Conservation (phyloP, 2,797 vertebrate species). For the Vespertilio murinus region DNA sequence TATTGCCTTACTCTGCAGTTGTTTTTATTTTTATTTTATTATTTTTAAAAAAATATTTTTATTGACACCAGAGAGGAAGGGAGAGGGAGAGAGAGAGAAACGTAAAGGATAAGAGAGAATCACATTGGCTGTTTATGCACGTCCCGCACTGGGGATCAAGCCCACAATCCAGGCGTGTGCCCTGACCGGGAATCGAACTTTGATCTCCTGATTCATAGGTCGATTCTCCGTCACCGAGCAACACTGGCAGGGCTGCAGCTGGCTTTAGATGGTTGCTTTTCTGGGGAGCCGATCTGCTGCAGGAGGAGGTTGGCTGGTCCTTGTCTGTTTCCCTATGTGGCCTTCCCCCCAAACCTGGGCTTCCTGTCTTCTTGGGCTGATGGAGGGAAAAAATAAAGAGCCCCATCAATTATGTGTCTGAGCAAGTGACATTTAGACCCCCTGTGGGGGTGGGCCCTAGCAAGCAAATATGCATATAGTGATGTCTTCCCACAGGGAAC, state of each 20-base stretch:
- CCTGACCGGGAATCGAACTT: no score
- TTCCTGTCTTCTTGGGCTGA: background rate
- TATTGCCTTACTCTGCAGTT: background rate
- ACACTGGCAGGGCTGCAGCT: no score
- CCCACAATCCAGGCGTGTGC: no score
- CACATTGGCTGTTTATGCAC: no score
- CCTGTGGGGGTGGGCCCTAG: background rate
- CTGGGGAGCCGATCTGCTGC: background rate
- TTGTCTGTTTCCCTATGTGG: background rate
- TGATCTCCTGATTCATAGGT: no score
- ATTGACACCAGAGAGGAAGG: no score
- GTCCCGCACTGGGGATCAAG: no score
- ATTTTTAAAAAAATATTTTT: no score
- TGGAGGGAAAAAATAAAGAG: background rate
- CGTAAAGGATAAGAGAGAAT: no score
- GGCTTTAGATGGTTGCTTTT: background rate
- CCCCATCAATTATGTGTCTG: background rate
- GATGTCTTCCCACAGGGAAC: background rate
- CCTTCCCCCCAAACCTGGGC: background rate
- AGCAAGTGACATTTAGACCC: background rate
- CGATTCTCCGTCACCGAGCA: no score
- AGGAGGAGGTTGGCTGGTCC: background rate
- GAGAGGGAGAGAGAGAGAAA: no score
- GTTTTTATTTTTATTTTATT: background rate
- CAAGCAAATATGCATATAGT: background rate